Conservation (phyloP, 2,888 invertebrate species). For the Acheta domesticus region DNA sequence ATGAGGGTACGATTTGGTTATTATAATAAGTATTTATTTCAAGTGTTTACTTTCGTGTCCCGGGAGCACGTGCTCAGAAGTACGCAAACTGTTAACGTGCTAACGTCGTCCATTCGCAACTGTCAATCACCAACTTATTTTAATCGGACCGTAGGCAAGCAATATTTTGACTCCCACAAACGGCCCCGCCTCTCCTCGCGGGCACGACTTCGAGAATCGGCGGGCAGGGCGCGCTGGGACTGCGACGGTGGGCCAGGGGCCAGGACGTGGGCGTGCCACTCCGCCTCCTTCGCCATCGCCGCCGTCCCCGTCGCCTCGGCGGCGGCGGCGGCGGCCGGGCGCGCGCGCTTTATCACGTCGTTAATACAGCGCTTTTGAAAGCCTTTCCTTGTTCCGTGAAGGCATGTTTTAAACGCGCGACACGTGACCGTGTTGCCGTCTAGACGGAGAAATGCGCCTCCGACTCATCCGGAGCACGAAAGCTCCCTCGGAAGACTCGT, state of each 20-base stretch:
- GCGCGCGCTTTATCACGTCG: conserved; percentile 6
- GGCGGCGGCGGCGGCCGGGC: background rate
- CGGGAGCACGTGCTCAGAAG: too few relatives aligned
- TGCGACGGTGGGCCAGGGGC: background rate
- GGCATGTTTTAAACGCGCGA: conserved; percentile 18
- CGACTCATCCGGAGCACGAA: conserved; percentile 7
- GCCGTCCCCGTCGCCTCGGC: background rate
- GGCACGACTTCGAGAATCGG: background rate
- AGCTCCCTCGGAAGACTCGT: background rate
- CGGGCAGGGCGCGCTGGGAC: background rate
- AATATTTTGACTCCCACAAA: background rate
- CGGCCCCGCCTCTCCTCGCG: background rate
- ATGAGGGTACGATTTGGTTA: too few relatives aligned
- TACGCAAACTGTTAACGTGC: too few relatives aligned
- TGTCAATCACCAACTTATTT: too few relatives aligned
- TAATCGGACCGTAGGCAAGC: too few relatives aligned
- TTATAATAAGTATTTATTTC: too few relatives aligned
- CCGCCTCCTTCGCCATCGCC: background rate
- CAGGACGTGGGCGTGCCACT: background rate
- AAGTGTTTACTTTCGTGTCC: too few relatives aligned
- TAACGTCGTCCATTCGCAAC: too few relatives aligned
- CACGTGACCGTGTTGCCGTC: conserved; percentile 7
- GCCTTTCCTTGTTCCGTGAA: conserved; percentile 18
- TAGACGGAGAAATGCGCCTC: conserved; percentile 18
- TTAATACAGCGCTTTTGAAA: conserved; percentile 18